Evolutionary conservation across 2,888 invertebrate species (phyloP), one percentile per base, ranked within the genome.

Genomic region (Ochlodes sylvanus): DNA sequence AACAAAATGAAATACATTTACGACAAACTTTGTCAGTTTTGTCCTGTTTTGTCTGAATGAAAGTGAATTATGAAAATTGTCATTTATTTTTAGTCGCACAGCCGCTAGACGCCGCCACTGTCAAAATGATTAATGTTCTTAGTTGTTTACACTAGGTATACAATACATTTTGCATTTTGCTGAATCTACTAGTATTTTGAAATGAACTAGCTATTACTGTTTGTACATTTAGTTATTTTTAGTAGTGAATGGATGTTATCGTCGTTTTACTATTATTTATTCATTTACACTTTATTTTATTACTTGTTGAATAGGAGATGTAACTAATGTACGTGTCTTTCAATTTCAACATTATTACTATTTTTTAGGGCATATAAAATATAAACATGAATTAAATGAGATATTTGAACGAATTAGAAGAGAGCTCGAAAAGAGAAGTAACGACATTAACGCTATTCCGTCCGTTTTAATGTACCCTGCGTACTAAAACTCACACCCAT

Each of bases 81-180:
- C 50, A 50, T 50, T 50, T 19, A 50, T 50, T 50, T 19, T 50
- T 19, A 19, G 19, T 12, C 50, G 50, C 50, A 17, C 17, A 50
- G 50, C 19, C 50, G 50, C 50, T 9, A 50, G 50, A 50, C 50
- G 50, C 50, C 50, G 17, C 10, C 19, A 19, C 12, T 19, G 50
- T 50, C 50, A 50, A 50, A 19, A 50, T 50, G 50, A 21, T 50
- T 10, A 50, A 50, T 50, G 50, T 12, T 50, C 19, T 10, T 1
- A 9, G 19, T 50, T 50, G 50, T 50, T 50, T 27, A 27, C 27
- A 27, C 5, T 27, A 27, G 27, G 27, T 27, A 5, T 27, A 27
- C 50, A 38, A 9, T 50, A 44, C 44, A 17, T 50, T 50, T 50
- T 17, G 50, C 17, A 50, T 19, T 50, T 50, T 19, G n/a, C 50